Evolutionary conservation across 2,888 invertebrate genomes (phyloP), one percentile per base, ranked within the genome.

Genomic region (Drosophila monieri): DNA sequence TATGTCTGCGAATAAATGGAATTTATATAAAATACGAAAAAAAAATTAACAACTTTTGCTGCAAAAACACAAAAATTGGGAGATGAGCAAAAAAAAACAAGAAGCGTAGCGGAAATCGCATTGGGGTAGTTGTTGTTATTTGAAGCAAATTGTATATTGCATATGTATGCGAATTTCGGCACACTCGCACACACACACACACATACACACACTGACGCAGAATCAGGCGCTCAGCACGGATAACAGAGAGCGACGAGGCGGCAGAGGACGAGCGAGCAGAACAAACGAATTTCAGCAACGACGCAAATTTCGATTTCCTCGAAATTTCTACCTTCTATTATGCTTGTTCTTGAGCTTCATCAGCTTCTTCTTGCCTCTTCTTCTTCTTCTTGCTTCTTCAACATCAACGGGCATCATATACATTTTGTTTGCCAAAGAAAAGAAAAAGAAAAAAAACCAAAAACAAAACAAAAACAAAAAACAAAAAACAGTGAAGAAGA

Each of bases 241-340:
- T 27, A 62, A 71, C 75, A 76, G 80, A 67, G 75, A 71, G 71
- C 76, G 64, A 27, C 30, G 21, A 48, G 55, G 25, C 46, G 58
- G 23, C 53, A 27, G 52, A 10, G 46, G 18, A 37, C 48, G 35
- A 49, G 65, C 9, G 41, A 71, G 73, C 74, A 74, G 78, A 85
- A 59, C 70, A 59, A 67, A 52, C 75, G 73, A 81, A 83, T 79
- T 79, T 86, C 81, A 79, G 69, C 77, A 72, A 86, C 73, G 88
- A 88, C 80, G 88, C 80, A 88, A 69, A 61, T 81, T 84, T 84
- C 88, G 84, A 84, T 84, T 84, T 85, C 86, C 86, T 80, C 80
- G 78, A 84, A 88, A 83, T 85, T 65, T 85, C 73, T 83, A 83
- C 78, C 83, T 84, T 85, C 73, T 84, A 85, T 79, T 85, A 79